Base-by-base conservation (phyloP, 2,113 vertebrate species). In the Cyanocitta stelleri region DNA sequence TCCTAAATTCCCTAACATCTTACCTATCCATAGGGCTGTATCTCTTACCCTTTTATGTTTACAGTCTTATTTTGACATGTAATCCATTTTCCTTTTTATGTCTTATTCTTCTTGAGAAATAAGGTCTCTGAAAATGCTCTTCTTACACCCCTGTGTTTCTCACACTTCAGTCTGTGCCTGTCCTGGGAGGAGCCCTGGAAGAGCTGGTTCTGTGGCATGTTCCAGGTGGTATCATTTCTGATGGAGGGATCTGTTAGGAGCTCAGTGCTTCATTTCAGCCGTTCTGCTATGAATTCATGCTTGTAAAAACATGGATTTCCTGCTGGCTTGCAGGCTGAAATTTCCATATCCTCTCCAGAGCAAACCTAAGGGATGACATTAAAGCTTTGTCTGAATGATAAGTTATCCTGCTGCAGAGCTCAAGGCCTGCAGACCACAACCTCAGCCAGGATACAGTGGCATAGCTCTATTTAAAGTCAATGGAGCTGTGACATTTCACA, bases 271-370 rank as follows among this genome's bases (percentile, higher is more conserved):
- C 87, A 73, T 95, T 95, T 95, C 85, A 87, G 54, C 41, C 44
- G 11, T 23, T 73, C 63, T 56, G 44, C 58, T 93, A 77, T 62
- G 69, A 84, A 89, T 89, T 81, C 79, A n/a, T 68, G 55, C 85
- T 93, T 96, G 72, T 73, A 81, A 84, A 95, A 94, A 74, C 81
- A 71, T 58, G 29, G 21, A 43, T 71, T 81, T 95, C 69, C 85
- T 79, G 55, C 93, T 93, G 93, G 51, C 62, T 94, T 7, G 1
- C 54, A 56, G 66, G 54, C 62, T 94, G 75, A 69, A 78, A 90
- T 95, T 84, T 95, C 73, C 85, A 63, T 92, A 72, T 79, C 39
- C 24, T 84, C 67, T 80, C 89, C 74, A 37, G 73, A 87, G 58
- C 68, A 81, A 91, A 78, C 66, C 77, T 89, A 86, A 79, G 1